Conservation (phyloP, 2,113 vertebrate genomes). For the Formicarius rufipectus region DNA sequence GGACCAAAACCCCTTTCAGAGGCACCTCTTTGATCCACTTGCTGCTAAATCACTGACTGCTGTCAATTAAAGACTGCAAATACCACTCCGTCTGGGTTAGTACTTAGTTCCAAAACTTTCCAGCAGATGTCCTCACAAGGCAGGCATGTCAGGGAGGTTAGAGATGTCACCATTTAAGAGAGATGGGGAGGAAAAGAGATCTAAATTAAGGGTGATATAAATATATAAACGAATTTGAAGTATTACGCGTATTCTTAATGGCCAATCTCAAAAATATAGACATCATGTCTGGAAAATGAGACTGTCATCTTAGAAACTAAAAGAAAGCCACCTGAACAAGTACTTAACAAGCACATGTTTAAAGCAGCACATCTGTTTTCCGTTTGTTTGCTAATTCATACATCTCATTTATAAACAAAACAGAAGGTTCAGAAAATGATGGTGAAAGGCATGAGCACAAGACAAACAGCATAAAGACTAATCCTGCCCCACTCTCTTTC, state of each 20-base stretch:
- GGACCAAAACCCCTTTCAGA: neutral
- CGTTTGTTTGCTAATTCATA: neutral
- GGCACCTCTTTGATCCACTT: neutral
- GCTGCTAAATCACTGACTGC: neutral
- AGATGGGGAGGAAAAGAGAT: neutral
- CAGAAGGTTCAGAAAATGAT: neutral
- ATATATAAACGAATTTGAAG: neutral
- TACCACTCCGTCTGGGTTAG: neutral
- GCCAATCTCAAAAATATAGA: neutral
- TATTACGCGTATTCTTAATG: neutral
- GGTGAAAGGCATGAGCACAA: neutral
- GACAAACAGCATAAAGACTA: neutral
- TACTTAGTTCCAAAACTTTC: neutral
- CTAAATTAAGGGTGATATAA: neutral
- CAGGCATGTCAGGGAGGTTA: neutral
- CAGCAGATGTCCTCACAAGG: slow-evolving; percentile 35
- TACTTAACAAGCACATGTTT: neutral
- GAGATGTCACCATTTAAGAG: neutral
- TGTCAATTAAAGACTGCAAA: neutral
- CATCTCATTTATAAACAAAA: neutral
- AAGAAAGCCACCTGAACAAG: neutral
- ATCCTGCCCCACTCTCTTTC: neutral
- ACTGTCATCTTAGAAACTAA: neutral
- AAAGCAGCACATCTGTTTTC: neutral
- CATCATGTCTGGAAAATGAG: neutral